Conservation (phyloP, 2,797 vertebrate genomes). For the Micropoecilia bifurca region DNA sequence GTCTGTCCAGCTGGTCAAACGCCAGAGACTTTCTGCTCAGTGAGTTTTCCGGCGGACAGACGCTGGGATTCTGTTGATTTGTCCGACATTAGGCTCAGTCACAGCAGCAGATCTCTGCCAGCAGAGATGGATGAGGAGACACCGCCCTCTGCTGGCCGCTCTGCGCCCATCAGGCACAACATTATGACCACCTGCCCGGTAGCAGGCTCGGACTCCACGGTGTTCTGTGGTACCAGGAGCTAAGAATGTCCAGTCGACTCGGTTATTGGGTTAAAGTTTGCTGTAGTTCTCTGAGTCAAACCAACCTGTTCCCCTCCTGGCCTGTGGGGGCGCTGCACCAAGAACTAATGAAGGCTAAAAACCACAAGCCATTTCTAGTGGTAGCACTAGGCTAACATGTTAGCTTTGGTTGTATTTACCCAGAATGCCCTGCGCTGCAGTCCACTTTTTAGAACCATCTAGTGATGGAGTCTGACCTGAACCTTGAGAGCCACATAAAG, state of each 20-base stretch:
- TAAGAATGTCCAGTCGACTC: neutral
- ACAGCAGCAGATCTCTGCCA: conserved; percentile 59
- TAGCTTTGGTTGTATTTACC: no score
- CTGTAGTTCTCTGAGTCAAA: neutral
- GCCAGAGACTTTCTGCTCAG: conserved; percentile 33
- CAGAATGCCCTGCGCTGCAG: no score
- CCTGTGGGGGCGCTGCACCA: neutral
- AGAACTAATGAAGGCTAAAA: neutral
- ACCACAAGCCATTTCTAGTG: no score
- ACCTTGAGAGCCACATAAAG: no score
- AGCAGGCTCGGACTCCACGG: neutral
- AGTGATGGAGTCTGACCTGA: no score
- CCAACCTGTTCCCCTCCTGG: neutral
- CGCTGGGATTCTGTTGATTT: conserved; percentile 32
- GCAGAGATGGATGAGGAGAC: conserved; percentile 24
- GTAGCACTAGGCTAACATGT: no score
- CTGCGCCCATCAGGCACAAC: neutral
- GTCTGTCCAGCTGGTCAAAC: conserved; percentile 29
- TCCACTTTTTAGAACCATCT: no score
- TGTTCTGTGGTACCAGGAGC: neutral
- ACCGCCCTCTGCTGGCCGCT: conserved; percentile 74
- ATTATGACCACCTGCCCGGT: neutral
- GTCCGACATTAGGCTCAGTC: conserved; percentile 48
- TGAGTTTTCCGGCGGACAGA: conserved; percentile 35
- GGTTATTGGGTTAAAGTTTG: neutral